Base-by-base conservation (phyloP, 92 coral and sea anemone species). In the Heliopora coerulea region DNA sequence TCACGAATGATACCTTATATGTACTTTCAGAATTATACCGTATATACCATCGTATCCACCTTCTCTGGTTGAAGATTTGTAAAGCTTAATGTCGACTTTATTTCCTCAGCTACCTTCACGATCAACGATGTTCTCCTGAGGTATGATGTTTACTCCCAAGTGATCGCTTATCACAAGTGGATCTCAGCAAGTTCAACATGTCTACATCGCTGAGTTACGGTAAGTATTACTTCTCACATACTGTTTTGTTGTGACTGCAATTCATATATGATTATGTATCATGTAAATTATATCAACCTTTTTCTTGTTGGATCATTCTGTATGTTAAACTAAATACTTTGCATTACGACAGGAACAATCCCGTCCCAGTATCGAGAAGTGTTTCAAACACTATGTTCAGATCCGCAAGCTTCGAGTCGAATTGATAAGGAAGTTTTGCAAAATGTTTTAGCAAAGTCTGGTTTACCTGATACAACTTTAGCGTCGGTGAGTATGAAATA, bases 371-470 rank as follows among this genome's bases (percentile, higher is more conserved):
- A 95, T 59, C 88, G 99, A 12, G 99, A 95, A 75, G 84, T 90
- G 13, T 95, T 89, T 48, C 92, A 90, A 64, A 90, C 89, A 19
- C 89, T 88, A 34, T 95, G 99, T 65, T 93, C 99, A 8, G 89
- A 90, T 37, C 91, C 88, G 59, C 96, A 91, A 59, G 9, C 61
- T 14, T 54, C 49, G 5, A 90, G 89, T 66, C 61, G 76, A 17
- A 89, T 95, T 37, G 99, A 88, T 35, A 84, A 89, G 11, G 99
- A 95, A 27, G 88, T 95, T 86, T 90, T 95, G 40, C 86, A 90
- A 17, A 88, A 91, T 78, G 81, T 95, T 78, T 81, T 95, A 74
- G 82, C 85, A 68, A 95, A 95, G 65, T 85, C 99, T 30, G 91
- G 99, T 41, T 86, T 95, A 15, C 90, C 99, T 17, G 86, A 87